Base-by-base conservation (phyloP, 2,113 vertebrate species). In the Bos taurus region DNA sequence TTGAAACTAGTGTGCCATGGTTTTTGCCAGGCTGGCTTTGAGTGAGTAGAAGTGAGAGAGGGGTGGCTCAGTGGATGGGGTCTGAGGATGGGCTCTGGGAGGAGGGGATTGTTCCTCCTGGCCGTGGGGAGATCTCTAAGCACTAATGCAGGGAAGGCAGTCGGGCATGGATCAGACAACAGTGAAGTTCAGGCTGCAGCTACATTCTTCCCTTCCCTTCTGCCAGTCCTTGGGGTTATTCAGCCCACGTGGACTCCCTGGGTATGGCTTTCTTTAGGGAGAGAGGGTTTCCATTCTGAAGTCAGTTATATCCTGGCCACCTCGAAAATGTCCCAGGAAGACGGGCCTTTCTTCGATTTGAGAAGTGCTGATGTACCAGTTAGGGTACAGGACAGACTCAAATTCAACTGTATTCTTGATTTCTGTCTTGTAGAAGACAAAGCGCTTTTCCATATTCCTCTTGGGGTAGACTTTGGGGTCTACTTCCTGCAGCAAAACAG, bases 351-450 rank as follows among this genome's bases (percentile, higher is more conserved):
- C 56, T 11, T 98, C 94, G 1, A 8, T 57, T 46, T 96, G 96
- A 3, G 96, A 98, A 36, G 98, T 98, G 84, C 98, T 98, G 95
- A 98, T 98, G 50, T 96, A 98, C 98, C 98, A 98, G 96, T 95
- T 97, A 50, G 98, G 98, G 74, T 85, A 98, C 43, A 95, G n/a
- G 2, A 95, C 95, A 33, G 98, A 98, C 67, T 98, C 98, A 80
- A 98, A 98, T 78, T 97, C 98, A 33, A 97, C 10, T 9, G 28
- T 97, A 46, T 57, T 7, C 48, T 71, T 95, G 80, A 93, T 17
- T 74, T 97, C 95, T 33, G 23, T 96, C 93, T 98, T 98, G 93
- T 98, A 96, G 95, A 98, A 98, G 91, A 98, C 40, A 90, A 98
- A 98, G 40, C 98, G 62, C 28, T 57, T 96, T 59, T 98, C 97